Conservation (phyloP, 2,888 invertebrate species). For the Eupithecia abbreviata region DNA sequence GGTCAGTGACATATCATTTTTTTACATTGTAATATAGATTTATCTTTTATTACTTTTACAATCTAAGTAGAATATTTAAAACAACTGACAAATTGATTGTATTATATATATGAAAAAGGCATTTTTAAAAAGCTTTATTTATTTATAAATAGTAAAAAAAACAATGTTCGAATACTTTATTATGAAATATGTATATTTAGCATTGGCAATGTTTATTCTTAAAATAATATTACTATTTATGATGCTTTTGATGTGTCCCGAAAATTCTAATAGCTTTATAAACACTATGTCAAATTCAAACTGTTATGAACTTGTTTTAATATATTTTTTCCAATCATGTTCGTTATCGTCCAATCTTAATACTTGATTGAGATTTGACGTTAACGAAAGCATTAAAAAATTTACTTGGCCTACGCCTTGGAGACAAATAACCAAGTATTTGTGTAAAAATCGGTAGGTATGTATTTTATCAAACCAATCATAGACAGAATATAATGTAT, state of each 20-base stretch:
- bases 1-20: conserved; percentile 75
- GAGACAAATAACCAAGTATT: background rate
- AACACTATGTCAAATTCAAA: background rate
- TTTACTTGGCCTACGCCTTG: background rate
- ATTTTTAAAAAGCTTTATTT: background rate
- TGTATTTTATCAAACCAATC: background rate
- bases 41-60: conserved; percentile 57
- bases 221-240: background rate
- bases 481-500: background rate
- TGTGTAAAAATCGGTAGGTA: background rate
- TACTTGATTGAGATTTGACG: background rate
- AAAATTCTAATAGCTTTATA: background rate
- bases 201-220: conserved; percentile 5
- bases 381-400: background rate
- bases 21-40: conserved; percentile 56
- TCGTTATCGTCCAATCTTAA: background rate
- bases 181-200: background rate
- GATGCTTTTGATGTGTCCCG: background rate
- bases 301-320: background rate
- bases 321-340: background rate
- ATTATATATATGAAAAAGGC: conserved; percentile 11
- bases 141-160: background rate
- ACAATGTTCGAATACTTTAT: background rate
- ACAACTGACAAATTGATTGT: background rate
- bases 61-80: conserved; percentile 46